Evolutionary conservation across 2,888 invertebrate species (phyloP), one percentile per base, ranked within the genome.

Genomic region (Campoplex capitator): DNA sequence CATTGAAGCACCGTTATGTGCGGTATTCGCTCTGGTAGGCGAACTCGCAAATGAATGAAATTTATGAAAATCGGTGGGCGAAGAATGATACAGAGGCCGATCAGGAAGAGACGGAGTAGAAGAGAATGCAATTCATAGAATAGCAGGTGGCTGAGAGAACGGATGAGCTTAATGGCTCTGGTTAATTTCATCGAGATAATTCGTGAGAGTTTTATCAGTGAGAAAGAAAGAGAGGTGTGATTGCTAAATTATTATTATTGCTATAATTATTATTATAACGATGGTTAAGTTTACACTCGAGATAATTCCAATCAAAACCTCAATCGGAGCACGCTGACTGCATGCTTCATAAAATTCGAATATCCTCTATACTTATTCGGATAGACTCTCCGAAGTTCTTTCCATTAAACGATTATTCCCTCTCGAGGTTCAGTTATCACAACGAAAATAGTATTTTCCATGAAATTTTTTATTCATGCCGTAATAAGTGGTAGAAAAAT

Each of bases 1-100:
- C 85, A 77, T 87, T 85, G 78, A 87, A 70, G 65, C 78, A 65
- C 85, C 85, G 85, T 87, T 87, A 83, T 38, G 70, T 16, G 71
- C 75, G 48, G 18, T 42, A 68, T 58, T 77, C 80, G 78, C 48
- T 81, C 58, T 32, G 48, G 23, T 45, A 28, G 16, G 45, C 58
- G 42, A 62, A 11, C n/a, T 32, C 1, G n/a, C 1, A 2, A 8
- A 18, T 11, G 45, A 80, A 56, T 28, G 56, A 73, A 76, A 65
- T 65, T 23, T 45, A 54, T 54, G 75, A 54, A 75, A 75, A 81
- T 76, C 42, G 76, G 45, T 45, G 45, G 3, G 28, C n/a, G 48
- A 67, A 77, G 65, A 38, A 68, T 56, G 16, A 70, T 70, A 62
- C 75, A 38, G 23, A 35, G 71, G 54, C 32, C 1, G 62, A 62